Evolutionary conservation across 2,888 invertebrate species (phyloP).

Genomic region (Drosophila imparisetae): DNA sequence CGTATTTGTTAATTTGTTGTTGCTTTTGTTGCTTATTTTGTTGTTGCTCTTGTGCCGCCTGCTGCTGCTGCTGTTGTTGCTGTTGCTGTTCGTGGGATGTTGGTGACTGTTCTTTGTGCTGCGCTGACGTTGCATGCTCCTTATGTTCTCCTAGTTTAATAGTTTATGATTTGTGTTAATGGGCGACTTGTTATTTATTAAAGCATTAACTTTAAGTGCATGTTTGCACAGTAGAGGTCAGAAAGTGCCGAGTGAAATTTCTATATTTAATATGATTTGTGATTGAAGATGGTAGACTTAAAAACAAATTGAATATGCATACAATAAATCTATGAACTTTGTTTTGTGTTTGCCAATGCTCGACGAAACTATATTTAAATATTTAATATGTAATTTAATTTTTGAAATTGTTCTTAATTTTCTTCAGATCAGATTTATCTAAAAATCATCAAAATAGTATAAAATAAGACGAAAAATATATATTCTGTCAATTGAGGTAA

Average conservation of each 20-base stretch:
- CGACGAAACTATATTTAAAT: background rate
- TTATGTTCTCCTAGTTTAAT: slow-evolving; percentile 57
- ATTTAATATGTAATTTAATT: background rate
- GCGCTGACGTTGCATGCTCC: slow-evolving; percentile 53
- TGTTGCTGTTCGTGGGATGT: slow-evolving; percentile 39
- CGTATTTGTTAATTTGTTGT: slow-evolving; percentile 60
- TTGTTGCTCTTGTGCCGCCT: slow-evolving; percentile 42
- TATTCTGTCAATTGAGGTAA: background rate
- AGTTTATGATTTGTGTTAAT: slow-evolving; percentile 38
- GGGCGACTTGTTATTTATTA: slow-evolving; percentile 4
- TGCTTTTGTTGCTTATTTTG: slow-evolving; percentile 46
- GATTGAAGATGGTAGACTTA: background rate
- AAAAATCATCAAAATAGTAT: background rate
- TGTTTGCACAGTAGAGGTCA: background rate
- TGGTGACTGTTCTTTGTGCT: slow-evolving; percentile 43
- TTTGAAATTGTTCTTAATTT: background rate
- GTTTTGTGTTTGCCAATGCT: background rate
- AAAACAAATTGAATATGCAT: background rate
- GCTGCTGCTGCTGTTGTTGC: slow-evolving; percentile 45
- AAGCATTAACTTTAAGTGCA: slow-evolving; percentile 13
- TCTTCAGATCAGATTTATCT: background rate
- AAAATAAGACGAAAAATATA: background rate
- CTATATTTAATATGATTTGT: background rate
- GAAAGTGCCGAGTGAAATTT: background rate
- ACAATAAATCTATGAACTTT: background rate